Conservation (phyloP, 2,797 vertebrate species). For the Merluccius polli region DNA sequence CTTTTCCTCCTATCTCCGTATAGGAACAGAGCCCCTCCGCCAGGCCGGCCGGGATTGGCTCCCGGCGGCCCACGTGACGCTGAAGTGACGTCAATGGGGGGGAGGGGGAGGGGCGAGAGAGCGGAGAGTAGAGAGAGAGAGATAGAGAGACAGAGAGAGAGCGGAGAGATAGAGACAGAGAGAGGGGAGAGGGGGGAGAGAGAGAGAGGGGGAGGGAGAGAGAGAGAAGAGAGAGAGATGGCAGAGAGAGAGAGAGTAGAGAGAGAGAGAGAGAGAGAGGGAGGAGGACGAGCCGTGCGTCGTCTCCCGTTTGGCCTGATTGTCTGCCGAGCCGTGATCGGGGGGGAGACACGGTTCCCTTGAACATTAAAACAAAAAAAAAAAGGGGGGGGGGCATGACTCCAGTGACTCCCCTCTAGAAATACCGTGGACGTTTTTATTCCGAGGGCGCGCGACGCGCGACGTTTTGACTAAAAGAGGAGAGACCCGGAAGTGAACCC, state of each 20-base stretch:
- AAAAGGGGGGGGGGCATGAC: background rate
- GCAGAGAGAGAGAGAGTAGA: no score
- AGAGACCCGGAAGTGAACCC: background rate
- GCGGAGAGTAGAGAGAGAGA: no score
- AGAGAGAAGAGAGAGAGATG: no score
- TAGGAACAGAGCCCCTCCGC: conserved; percentile 70
- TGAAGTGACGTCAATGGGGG: conserved; percentile 90
- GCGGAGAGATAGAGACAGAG: no score
- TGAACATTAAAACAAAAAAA: background rate
- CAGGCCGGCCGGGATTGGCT: conserved; percentile 77
- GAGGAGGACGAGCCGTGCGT: conserved; percentile 77
- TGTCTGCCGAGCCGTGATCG: conserved; percentile 52
- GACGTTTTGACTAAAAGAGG: background rate
- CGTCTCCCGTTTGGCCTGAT: conserved; percentile 49
- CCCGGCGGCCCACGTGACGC: conserved; percentile 79
- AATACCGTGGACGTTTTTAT: background rate
- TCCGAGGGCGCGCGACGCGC: no score
- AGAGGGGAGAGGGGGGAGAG: no score
- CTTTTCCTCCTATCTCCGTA: conserved; percentile 61
- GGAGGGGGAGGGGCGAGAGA: no score
- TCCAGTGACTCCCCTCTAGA: background rate
- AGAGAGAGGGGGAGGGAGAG: no score
- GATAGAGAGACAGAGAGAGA: no score
- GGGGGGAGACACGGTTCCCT: background rate
- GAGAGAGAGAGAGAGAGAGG: no score